phyloP scores from a whole-genome alignment of 2,888 invertebrate genomes.

The Euphydryas editha region DNA sequence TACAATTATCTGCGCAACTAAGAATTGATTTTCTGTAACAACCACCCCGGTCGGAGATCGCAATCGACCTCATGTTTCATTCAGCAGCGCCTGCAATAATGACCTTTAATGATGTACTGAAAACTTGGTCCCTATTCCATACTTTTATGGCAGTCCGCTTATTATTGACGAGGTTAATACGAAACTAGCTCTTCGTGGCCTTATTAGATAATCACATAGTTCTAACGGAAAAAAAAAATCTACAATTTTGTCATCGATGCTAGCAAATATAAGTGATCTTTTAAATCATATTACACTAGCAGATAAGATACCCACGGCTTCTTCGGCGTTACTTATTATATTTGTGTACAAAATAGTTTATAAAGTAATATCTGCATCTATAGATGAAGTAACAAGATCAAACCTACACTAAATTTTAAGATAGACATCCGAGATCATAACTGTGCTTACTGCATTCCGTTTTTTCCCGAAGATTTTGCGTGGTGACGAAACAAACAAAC shows the following conservation, averaged over 20 bases:
- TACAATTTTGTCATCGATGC: slow-evolving; percentile 4
- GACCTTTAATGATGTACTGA: slow-evolving; percentile 60
- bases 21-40: slow-evolving; percentile 64
- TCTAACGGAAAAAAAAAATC: slow-evolving; percentile 3
- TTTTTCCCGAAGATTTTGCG: too few species aligned
- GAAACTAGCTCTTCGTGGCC: slow-evolving; percentile 28
- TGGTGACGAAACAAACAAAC: too few species aligned
- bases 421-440: too few species aligned
- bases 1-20: slow-evolving; percentile 63
- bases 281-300: background rate
- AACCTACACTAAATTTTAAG: too few species aligned
- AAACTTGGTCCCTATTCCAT: slow-evolving; percentile 40
- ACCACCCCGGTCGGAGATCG: slow-evolving; percentile 61
- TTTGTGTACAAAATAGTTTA: too few species aligned
- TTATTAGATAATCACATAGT: slow-evolving; percentile 33
- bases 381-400: too few species aligned
- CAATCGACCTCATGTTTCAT: slow-evolving; percentile 71
- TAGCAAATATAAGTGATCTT: background rate
- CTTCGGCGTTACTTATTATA: too few species aligned
- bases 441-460: too few species aligned
- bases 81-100: slow-evolving; percentile 66
- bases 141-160: slow-evolving; percentile 38
- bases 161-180: slow-evolving; percentile 43
- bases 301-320: background rate
- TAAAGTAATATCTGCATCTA: too few species aligned